Percentiles rank a stretch among this genome's conserved stretches.
These are phyloP conservation scores for Folsomia manolachei DNA, from an alignment of 2,888 invertebrate species.

Conservation along the genomic window DNA sequence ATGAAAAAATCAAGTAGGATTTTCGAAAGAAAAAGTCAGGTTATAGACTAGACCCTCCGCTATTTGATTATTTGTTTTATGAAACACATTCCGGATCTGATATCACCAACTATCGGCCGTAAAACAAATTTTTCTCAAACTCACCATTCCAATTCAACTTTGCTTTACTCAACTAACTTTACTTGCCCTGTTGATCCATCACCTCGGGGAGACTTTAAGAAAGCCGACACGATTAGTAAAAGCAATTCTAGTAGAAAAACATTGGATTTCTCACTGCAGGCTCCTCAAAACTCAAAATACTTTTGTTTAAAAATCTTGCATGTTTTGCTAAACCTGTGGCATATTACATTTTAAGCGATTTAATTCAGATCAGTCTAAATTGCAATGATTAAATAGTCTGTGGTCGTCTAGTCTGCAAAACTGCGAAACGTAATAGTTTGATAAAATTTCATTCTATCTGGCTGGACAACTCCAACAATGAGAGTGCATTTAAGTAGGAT, in stretches of 20 bases:
- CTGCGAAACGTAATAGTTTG: too few relatives aligned
- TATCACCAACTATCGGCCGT: conserved; percentile 34
- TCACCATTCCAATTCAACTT: neutral
- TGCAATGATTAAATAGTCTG: too few relatives aligned
- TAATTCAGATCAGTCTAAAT: too few relatives aligned
- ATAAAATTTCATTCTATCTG: too few relatives aligned
- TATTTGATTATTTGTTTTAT: conserved; percentile 51
- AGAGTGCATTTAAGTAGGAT: too few relatives aligned
- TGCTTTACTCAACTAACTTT: neutral
- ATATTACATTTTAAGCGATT: too few relatives aligned
- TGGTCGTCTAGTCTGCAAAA: too few relatives aligned
- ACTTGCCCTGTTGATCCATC: neutral
- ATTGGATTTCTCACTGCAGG: neutral
- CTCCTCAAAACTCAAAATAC: neutral
- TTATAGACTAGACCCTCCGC: conserved; percentile 48
- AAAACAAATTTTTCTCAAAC: neutral
- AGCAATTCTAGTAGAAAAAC: neutral
- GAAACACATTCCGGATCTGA: conserved; percentile 51
- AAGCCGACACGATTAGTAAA: neutral
- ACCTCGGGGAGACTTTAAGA: neutral
- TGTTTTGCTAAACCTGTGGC: too few relatives aligned
- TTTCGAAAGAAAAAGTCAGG: conserved; percentile 21
- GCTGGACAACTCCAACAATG: too few relatives aligned
- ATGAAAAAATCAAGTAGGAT: too few relatives aligned
- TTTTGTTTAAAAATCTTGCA: too few relatives aligned